Conservation (phyloP, 2,113 vertebrate genomes). For the Aplodontia rufa region DNA sequence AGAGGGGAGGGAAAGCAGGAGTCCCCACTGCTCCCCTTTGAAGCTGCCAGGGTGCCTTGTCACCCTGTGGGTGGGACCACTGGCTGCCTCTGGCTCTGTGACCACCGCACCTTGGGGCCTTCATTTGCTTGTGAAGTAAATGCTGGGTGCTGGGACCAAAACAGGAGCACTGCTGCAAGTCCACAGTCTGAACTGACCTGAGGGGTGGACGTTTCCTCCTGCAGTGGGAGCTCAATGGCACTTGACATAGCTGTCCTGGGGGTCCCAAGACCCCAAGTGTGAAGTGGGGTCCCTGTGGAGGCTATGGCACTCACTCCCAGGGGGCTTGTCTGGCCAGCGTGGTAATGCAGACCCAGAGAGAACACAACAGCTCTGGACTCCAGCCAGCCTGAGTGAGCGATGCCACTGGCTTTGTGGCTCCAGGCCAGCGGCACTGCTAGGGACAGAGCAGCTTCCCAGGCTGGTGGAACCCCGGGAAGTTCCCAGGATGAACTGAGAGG, state of each 20-base stretch:
- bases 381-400: rapidly evolving
- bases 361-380: not conserved
- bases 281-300: not conserved
- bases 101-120: not conserved
- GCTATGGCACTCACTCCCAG: too few species aligned
- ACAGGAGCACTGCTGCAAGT: not conserved
- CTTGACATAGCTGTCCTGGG: rapidly evolving
- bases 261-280: not conserved
- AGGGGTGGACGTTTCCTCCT: not conserved
- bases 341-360: not conserved
- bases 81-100: not conserved
- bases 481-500: not conserved
- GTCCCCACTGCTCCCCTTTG: rapidly evolving
- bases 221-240: not conserved
- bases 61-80: rapidly evolving
- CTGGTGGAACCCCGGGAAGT: not conserved
- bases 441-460: not conserved
- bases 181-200: not conserved
- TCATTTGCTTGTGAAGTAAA: too few species aligned
- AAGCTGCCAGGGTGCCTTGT: not conserved
- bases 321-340: not conserved
- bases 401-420: not conserved
- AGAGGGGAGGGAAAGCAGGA: not conserved
- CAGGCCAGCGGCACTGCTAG: not conserved
- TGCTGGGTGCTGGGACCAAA: rapidly evolving